Evolutionary conservation across 2,888 invertebrate species (phyloP), one percentile per base, ranked within the genome.

Genomic region (Ephialtes manifestator): DNA sequence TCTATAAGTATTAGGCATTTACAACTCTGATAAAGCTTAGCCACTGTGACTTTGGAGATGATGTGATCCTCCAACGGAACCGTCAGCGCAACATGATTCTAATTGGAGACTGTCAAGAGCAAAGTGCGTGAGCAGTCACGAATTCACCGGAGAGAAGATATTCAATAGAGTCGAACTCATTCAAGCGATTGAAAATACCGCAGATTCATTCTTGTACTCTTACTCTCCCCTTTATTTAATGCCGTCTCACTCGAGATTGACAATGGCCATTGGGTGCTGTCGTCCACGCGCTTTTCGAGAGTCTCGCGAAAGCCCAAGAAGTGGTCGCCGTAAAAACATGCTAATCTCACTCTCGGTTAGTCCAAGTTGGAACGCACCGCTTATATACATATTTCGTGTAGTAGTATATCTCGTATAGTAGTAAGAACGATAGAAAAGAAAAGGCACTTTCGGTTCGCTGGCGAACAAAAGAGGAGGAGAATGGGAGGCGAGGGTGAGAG

Each of bases 271-370:
- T 35, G 48, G 65, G 18, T 39, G 39, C 39, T 39, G 65, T 39
- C 63, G 78, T 68, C 31, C 43, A 48, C 67, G 53, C 13, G 70
- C 63, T 35, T 63, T 55, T 65, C 53, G 63, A 63, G 55, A 55
- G 20, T 39, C 46, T 28, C 65, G 84, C 80, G 43, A 71, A 76
- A 65, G 71, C 4, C 24, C 65, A 11, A 48, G 63, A 65, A 81
- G 65, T 67, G 55, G 65, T 65, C 71, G 67, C 48, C 68, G 63
- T 72, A 77, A 81, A 84, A 84, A 77, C 67, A 81, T 78, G 84
- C 77, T 81, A 81, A 81, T 77, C 60, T 53, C 39, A 20, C 53
- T 72, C 72, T 60, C 24, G 35, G 77, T 63, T 53, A 53, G 46
- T 18, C 53, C 74, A 67, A 60, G 24, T 31, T 4, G 28, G 51